These are phyloP conservation scores for Gambelia wislizenii DNA, from an alignment of 2,797 vertebrate genomes.

Conservation along the genomic window DNA sequence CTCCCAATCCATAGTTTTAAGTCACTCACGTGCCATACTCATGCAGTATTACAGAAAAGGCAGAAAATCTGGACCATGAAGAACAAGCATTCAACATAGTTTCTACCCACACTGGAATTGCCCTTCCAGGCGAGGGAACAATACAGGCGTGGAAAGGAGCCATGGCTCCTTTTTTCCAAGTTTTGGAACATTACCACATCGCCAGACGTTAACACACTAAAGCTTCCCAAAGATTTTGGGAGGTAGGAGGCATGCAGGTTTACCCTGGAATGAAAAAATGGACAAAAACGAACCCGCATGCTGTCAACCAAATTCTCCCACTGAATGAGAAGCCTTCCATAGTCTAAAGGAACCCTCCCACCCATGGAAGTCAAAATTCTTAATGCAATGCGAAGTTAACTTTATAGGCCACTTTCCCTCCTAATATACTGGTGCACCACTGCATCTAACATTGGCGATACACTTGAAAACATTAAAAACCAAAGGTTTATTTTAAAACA, in stretches of 20 bases:
- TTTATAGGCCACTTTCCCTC: not conserved
- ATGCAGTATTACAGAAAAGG: not conserved
- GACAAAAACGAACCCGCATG: not conserved
- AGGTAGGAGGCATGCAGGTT: not conserved
- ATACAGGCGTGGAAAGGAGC: not conserved
- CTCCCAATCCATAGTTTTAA: not conserved
- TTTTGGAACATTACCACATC: not conserved
- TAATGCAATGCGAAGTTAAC: not conserved
- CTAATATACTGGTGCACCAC: not conserved
- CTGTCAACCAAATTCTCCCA: not conserved
- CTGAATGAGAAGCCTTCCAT: not conserved
- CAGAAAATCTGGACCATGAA: not conserved
- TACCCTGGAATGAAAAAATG: not conserved
- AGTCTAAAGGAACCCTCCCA: not conserved
- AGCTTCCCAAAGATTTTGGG: not conserved
- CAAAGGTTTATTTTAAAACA: not conserved
- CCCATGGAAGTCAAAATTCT: not conserved
- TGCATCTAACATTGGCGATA: not conserved
- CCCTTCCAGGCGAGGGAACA: not conserved
- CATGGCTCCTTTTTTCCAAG: not conserved
- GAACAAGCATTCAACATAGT: not conserved
- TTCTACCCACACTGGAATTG: not conserved
- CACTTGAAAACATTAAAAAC: not conserved
- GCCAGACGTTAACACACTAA: not conserved
- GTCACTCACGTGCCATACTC: not conserved